Evolutionary conservation across 2,797 vertebrate genomes (phyloP), one percentile per base, ranked within the genome.

Genomic region (Bradypodion pumilum): DNA sequence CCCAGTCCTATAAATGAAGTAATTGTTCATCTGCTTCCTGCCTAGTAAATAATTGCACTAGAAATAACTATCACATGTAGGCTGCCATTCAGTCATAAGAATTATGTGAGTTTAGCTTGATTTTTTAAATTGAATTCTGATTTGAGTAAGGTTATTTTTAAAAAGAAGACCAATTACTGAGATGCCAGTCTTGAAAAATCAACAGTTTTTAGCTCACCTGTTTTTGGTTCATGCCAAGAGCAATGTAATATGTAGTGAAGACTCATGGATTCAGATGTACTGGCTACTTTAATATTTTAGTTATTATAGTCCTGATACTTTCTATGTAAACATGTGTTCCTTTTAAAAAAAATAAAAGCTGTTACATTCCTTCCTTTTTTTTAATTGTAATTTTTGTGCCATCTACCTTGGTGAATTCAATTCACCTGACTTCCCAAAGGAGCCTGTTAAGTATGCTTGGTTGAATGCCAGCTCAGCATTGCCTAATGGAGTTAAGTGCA

Each of bases 401-500:
- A n/a, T 9, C 12, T 75, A 68, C 89, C 40, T 77, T 13, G n/a
- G 37, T 37, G 16, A 60, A 19, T 72, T 88, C 66, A 77, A 2
- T 75, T 76, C 42, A 1, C 13, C 35, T 82, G 66, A 80, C 52
- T 56, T 69, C 81, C 70, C 66, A 63, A 84, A 82, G 70, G 74
- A 88, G 79, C 79, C 89, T 81, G 23, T 10, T 1, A 90, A 88
- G 23, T 63, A 42, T 37, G n/a, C 79, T 92, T 93, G 91, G 78
- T 89, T 80, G 78, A 40, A 42, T 3, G 89, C 89, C 92, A 91
- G 78, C 78, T 88, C 80, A 37, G 86, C 89, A 49, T 68, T 87
- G 83, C 69, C 83, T 92, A 75, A 89, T 94, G 84, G 89, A 86
- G 81, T 91, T 91, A 81, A 49, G 77, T 75, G 69, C 77, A 69